A percentile compares a stretch with the other conserved stretches of the same genome.
Evolutionary conservation across 1,140 invertebrate species (phyloP).

Genomic region (Diorhabda elongata): DNA sequence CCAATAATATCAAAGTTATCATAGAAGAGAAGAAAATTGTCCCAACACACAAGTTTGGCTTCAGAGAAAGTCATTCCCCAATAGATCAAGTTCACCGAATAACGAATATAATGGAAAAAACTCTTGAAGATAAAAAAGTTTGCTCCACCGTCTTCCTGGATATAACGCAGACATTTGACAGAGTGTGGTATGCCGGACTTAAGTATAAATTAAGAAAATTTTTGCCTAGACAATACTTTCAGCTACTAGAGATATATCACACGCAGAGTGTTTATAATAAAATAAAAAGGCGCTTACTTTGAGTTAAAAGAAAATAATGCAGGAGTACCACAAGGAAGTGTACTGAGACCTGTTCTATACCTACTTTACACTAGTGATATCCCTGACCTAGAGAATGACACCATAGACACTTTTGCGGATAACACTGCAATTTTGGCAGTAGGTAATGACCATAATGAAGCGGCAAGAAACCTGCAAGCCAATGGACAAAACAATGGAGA

Average conservation of each 20-base stretch:
- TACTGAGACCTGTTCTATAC: too few relatives aligned
- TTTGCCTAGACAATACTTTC: neutral
- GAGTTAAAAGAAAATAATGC: too few relatives aligned
- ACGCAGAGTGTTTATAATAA: neutral
- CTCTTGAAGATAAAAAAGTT: conserved; percentile 20
- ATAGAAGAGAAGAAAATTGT: neutral
- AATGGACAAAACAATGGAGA: too few relatives aligned
- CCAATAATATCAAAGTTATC: too few relatives aligned
- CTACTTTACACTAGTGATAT: too few relatives aligned
- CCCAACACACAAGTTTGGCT: conserved; percentile 19
- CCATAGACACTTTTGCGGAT: too few relatives aligned
- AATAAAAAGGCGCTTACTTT: too few relatives aligned
- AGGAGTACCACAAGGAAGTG: too few relatives aligned
- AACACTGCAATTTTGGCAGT: too few relatives aligned
- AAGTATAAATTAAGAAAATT: neutral
- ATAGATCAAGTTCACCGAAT: conserved; percentile 23
- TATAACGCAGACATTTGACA: neutral
- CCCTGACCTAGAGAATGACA: too few relatives aligned
- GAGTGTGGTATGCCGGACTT: neutral
- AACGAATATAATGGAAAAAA: conserved; percentile 18
- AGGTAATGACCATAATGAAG: too few relatives aligned
- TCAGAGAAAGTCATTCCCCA: conserved; percentile 19
- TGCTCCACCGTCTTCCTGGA: conserved; percentile 3
- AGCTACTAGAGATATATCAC: neutral
- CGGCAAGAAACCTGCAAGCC: too few relatives aligned